These are phyloP conservation scores for Rhinella marina DNA, from an alignment of 2,797 vertebrate species.

Conservation along the genomic window DNA sequence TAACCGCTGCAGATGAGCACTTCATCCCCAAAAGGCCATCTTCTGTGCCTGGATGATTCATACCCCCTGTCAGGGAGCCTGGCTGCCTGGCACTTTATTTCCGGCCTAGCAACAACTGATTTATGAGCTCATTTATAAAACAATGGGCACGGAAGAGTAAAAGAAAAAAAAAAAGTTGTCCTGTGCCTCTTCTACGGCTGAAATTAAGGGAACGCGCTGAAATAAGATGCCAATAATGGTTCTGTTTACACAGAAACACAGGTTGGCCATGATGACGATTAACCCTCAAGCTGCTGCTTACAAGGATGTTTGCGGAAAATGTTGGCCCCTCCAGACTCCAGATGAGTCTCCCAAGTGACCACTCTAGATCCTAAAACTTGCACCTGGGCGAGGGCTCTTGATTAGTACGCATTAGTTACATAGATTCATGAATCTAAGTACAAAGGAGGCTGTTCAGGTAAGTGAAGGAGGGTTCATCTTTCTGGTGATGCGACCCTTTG, in stretches of 20 bases:
- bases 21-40: conserved; percentile 62
- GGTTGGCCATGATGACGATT: conserved; percentile 55
- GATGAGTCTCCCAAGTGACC: neutral
- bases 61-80: conserved; percentile 53
- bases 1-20: conserved; percentile 58
- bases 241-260: conserved; percentile 9
- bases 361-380: neutral
- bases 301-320: neutral
- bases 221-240: conserved; percentile 43
- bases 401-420: too few relatives aligned
- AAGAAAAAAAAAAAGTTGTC: conserved; percentile 30
- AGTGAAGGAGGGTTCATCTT: too few relatives aligned
- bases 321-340: neutral
- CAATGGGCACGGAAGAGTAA: conserved; percentile 53
- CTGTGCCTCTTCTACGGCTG: conserved; percentile 32
- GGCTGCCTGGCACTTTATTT: conserved; percentile 65
- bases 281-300: conserved; percentile 7
- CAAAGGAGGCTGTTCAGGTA: too few relatives aligned
- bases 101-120: conserved; percentile 62
- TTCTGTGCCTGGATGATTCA: conserved; percentile 62
- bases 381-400: neutral
- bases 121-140: conserved; percentile 68
- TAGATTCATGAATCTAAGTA: too few relatives aligned
- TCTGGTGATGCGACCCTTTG: too few relatives aligned
- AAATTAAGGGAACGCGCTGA: conserved; percentile 53